Evolutionary conservation across 2,113 vertebrate genomes (phyloP).

Genomic region (Burhinus bistriatus): DNA sequence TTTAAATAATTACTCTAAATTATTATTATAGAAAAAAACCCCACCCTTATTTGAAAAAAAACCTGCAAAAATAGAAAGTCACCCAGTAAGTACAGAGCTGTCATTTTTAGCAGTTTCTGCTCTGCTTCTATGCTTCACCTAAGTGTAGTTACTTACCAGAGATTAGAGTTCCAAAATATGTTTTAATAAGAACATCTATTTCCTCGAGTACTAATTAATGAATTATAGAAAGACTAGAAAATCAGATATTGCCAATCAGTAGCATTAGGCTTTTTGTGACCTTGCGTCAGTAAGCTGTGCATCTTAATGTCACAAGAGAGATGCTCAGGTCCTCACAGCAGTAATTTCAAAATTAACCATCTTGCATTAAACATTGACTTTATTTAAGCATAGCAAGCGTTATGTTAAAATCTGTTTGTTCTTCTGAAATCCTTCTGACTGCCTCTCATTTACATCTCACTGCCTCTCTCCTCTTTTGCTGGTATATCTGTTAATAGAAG

Average conservation of each 20-base stretch:
- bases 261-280: neutral
- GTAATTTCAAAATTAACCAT: slow-evolving; percentile 46
- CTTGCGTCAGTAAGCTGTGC: neutral
- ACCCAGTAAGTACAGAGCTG: neutral
- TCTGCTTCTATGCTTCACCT: slow-evolving; percentile 40
- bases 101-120: slow-evolving; percentile 18
- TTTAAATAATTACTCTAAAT: neutral
- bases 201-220: neutral
- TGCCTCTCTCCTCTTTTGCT: slow-evolving; percentile 38
- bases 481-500: neutral
- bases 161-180: neutral
- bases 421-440: neutral
- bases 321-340: neutral
- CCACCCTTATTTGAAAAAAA: neutral
- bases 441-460: neutral
- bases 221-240: neutral
- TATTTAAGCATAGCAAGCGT: neutral
- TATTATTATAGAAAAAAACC: neutral
- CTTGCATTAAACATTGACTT: slow-evolving; percentile 12
- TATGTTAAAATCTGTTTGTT: neutral
- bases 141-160: slow-evolving; percentile 55
- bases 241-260: neutral
- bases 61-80: neutral
- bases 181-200: neutral
- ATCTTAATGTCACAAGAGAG: neutral